These are phyloP conservation scores for Telmatochromis brachygnathus DNA, from an alignment of 2,113 vertebrate genomes.

Conservation along the genomic window DNA sequence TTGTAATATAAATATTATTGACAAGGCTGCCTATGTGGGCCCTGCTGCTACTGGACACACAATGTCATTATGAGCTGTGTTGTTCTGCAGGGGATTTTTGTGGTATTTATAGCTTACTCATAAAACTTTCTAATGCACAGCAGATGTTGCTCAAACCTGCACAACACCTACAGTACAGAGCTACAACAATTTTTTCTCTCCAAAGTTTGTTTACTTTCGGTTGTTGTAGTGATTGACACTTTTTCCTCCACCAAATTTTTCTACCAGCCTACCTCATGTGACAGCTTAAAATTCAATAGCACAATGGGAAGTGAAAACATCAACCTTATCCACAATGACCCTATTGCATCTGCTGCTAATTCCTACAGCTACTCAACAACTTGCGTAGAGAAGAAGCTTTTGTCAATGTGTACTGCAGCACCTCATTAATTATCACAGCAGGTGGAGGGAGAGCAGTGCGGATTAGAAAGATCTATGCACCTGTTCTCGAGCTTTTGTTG, in stretches of 20 bases:
- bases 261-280: neutral
- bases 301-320: constrained; percentile 9
- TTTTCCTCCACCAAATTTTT: neutral
- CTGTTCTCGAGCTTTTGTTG: constrained; percentile 41
- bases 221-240: neutral
- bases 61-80: neutral
- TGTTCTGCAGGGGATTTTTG: neutral
- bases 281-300: constrained; percentile 9
- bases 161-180: neutral
- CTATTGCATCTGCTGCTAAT: constrained; percentile 11
- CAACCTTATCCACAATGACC: constrained; percentile 22
- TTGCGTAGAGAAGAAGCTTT: neutral
- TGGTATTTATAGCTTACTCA: constrained; percentile 29
- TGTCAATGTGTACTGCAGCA: constrained; percentile 28
- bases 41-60: neutral
- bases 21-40: neutral
- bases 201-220: neutral
- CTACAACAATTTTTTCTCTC: neutral
- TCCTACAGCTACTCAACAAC: neutral
- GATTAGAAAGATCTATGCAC: constrained; percentile 47
- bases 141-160: constrained; percentile 24
- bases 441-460: constrained; percentile 33
- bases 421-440: constrained; percentile 63
- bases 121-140: neutral
- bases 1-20: neutral